Base-by-base conservation (phyloP, 2,888 invertebrate genomes). In the Mactromeris polynyma region DNA sequence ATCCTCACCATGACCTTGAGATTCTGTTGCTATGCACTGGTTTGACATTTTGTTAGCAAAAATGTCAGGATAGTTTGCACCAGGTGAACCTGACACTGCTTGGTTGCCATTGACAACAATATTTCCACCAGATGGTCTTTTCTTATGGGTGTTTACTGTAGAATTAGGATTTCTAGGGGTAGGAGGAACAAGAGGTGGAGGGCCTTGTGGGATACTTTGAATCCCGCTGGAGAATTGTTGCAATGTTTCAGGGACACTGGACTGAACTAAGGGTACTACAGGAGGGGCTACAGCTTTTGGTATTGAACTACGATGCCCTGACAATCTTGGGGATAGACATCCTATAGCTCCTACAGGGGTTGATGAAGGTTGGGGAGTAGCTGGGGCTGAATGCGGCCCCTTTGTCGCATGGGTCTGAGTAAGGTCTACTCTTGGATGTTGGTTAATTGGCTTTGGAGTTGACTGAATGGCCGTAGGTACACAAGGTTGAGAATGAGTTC, bases 281-380 rank as follows among this genome's bases (percentile, higher is more conserved):
- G 93, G 93, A 42, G 94, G 90, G 51, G 93, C 85, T n/a, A 90
- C 89, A 73, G 92, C 87, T 82, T 86, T 91, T 0, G 91, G 51
- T 40, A 85, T 58, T 58, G 88, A 86, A 36, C 79, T 81, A 77
- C 92, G 86, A 79, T 92, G 89, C 33, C 82, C 83, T 46, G 91
- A 89, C 19, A 90, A 58, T 31, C 89, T 78, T 26, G 91, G 93
- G 54, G 89, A 91, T 82, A 87, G 87, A 82, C 90, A 91, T 17
- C 92, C 89, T 79, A 88, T 86, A 38, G 81, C 77, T 69, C 83
- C 80, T 33, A 81, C 80, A 51, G 82, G 82, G 21, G 79, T 80
- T 17, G 82, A 82, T 42, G 84, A 85, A 81, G 83, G 88, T 58
- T 26, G 85, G 58, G 42, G 89, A 69, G 89, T 86, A 2, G 89